Base-by-base conservation (phyloP, 2,797 vertebrate genomes). In the Bovichtus diacanthus region DNA sequence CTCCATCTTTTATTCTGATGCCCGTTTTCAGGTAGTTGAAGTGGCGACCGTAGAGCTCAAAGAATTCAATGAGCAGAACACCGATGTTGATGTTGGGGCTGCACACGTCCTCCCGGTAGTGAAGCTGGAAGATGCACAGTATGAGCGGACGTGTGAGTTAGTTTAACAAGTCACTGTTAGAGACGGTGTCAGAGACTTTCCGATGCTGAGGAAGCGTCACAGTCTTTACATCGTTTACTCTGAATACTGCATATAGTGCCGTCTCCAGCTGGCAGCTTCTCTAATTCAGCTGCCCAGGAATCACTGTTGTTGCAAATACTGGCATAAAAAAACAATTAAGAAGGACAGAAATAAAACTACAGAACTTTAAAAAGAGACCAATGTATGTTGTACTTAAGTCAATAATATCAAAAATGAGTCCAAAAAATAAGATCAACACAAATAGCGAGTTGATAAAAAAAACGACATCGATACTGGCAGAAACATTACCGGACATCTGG, bases 1-100 rank as follows among this genome's bases (percentile, higher is more conserved):
- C 98, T 19, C 98, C 98, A 39, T 99, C 98, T 89, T 97, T 99
- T 94, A 99, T 99, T 92, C 98, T 95, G 91, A 99, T 99, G 76
- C 98, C 98, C 0, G 98, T 99, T 93, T 99, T 99, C 94, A 99
- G 93, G 91, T 99, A 99, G 94, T 99, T 99, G 92, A 99, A 99
- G 90, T 99, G 95, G 75, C 98, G 97, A 65, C 98, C 98, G 55
- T 99, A 99, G 59, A 99, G 96, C 93, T 99, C 98, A 79, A 99
- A 99, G 95, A 99, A 99, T 83, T 99, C 98, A 81, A 99, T 99
- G 86, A 99, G 96, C 90, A 99, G 96, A 85, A 99, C 98, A 41
- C 98, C 98, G 51, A 98, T 96, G 95, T 99, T 99, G 90, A 97
- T 96, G 92, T 95, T 97, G 75, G 96, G 96, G 84, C 95, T 96